phyloP scores from a whole-genome alignment of 2,797 vertebrate genomes.

The Apogon hyalosoma region DNA sequence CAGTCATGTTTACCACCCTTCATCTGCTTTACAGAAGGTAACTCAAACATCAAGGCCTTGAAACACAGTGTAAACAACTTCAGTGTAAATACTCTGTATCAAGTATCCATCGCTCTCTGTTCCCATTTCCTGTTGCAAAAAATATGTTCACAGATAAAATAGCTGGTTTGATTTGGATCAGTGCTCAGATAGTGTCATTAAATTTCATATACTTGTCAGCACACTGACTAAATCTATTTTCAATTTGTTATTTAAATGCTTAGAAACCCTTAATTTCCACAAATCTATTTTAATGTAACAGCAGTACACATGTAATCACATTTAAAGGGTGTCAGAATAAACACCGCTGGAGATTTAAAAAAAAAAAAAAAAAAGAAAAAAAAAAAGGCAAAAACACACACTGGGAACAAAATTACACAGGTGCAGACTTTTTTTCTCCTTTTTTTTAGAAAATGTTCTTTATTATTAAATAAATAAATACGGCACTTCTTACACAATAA shows the following conservation, averaged over 20 bases:
- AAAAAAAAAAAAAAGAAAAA: too few species aligned
- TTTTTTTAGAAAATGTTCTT: slow-evolving; percentile 74
- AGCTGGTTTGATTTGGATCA: slow-evolving; percentile 36
- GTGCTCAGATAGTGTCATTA: slow-evolving; percentile 33
- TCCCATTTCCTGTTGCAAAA: slow-evolving; percentile 50
- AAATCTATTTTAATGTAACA: background rate
- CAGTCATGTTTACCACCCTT: slow-evolving; percentile 17
- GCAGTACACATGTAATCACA: slow-evolving; percentile 5
- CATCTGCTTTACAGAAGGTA: slow-evolving; percentile 29
- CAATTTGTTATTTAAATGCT: background rate
- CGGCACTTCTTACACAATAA: slow-evolving; percentile 96
- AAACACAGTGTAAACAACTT: slow-evolving; percentile 28
- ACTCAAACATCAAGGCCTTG: slow-evolving; percentile 24
- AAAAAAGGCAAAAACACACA: slow-evolving; percentile 6
- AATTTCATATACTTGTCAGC: slow-evolving; percentile 11
- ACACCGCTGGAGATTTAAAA: background rate
- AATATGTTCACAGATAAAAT: slow-evolving; percentile 44
- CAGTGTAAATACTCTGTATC: slow-evolving; percentile 38
- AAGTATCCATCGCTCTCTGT: slow-evolving; percentile 10
- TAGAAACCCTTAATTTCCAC: background rate
- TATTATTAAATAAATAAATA: slow-evolving; percentile 95
- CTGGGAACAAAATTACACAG: slow-evolving; percentile 35
- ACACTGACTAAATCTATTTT: background rate
- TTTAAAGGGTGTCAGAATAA: background rate
- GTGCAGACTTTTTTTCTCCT: slow-evolving; percentile 8